Evolutionary conservation across 2,797 vertebrate species (phyloP), one percentile per base, ranked within the genome.

Genomic region (Ambastaia sidthimunki): DNA sequence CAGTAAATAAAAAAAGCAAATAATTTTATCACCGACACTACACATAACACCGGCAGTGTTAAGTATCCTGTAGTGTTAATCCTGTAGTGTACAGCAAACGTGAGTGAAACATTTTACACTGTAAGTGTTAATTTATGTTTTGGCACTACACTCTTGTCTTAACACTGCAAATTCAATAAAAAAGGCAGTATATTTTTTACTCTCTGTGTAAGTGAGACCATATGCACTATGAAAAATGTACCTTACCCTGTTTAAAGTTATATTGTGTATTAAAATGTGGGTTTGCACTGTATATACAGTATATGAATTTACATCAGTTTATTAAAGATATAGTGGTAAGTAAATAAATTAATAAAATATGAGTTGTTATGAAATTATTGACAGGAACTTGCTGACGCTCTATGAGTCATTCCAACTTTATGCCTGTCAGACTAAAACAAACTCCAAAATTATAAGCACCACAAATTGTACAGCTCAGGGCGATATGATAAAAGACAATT

Each of bases 401-500:
- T 47, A 16, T 23, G 67, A 66, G 31, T 76, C 48, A 41, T 3
- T 44, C 15, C 7, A 65, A 78, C 68, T 52, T 41, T 71, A 37
- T 65, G 59, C 50, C 57, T 71, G 41, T 78, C 57, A 71, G 16
- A 54, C 47, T 63, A 15, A 48, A 78, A 70, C 13, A 41, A 37
- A 65, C 18, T 52, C 6, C 34, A 7, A 71, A 78, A 52, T 78
- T 15, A 50, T 52, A 62, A 71, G n/a, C 41, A 16, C 37, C 76
- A 41, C 67, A 25, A n/a, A n/a, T 28, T 70, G 34, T 71, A 3
- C 57, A 71, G 16, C 68, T 31, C 16, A 19, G 28, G 69, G 76
- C 25, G 11, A 63, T 63, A 60, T 63, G 57, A 63, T 78, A 54
- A 62, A 70, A 71, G 55, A 78, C 57, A 71, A 78, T 78, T 71